Evolutionary conservation across 2,113 vertebrate genomes (phyloP).

Genomic region (Barbus barbus): DNA sequence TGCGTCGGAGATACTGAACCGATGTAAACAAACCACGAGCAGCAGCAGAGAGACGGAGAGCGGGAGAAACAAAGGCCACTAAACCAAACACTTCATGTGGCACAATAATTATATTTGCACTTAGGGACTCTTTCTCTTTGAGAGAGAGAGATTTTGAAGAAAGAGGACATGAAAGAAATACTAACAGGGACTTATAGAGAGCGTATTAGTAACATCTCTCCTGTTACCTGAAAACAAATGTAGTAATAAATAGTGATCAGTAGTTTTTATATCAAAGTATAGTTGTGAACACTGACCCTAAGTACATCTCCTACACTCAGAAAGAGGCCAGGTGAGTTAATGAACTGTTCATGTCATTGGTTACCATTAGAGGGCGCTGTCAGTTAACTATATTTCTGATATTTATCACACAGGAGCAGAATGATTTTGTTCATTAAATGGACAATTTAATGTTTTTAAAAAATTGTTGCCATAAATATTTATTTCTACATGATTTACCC

Average conservation of each 20-base stretch:
- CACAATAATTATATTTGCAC: no score
- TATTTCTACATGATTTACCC: no score
- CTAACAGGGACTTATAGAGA: no score
- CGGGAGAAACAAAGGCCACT: no score
- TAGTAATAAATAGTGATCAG: no score
- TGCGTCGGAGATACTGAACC: slow-evolving; percentile 53
- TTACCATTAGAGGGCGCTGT: slow-evolving; percentile 37
- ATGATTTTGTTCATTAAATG: not conserved
- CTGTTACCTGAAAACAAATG: not conserved
- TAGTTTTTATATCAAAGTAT: no score
- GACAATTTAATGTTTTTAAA: not conserved
- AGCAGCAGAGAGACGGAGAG: slow-evolving; percentile 17
- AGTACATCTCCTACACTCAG: not conserved
- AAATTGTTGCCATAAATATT: no score
- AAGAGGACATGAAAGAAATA: not conserved
- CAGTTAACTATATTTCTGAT: not conserved
- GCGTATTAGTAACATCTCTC: no score
- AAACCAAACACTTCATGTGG: no score
- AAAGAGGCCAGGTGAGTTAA: not conserved
- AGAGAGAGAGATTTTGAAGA: not conserved
- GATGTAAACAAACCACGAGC: slow-evolving; percentile 63
- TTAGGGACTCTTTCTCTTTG: no score
- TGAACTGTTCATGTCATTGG: not conserved
- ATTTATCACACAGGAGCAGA: not conserved
- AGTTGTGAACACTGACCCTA: no score